phyloP scores from a whole-genome alignment of 2,888 invertebrate genomes.

The Limnephilus rhombicus region DNA sequence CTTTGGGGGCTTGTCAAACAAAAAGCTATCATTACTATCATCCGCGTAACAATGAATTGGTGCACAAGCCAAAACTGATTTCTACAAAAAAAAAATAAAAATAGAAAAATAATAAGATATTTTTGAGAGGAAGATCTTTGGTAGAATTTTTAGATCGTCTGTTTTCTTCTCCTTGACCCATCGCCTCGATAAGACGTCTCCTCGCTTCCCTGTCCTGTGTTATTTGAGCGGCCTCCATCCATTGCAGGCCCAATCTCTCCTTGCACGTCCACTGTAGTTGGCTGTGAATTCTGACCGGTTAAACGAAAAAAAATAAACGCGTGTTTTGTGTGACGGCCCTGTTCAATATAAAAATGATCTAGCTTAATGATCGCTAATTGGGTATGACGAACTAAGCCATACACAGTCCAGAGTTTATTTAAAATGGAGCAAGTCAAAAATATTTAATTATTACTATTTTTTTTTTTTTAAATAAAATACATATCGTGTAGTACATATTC shows the following conservation, averaged over 20 bases:
- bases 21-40: too few relatives aligned
- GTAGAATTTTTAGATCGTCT: too few relatives aligned
- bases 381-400: neutral
- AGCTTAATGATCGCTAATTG: neutral
- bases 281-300: neutral
- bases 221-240: neutral
- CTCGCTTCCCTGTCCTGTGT: too few relatives aligned
- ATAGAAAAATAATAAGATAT: too few relatives aligned
- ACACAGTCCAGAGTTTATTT: neutral
- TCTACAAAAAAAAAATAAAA: too few relatives aligned
- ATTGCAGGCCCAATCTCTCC: neutral
- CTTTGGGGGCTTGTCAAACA: too few relatives aligned
- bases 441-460: rapidly evolving
- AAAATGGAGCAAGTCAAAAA: neutral
- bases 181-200: too few relatives aligned
- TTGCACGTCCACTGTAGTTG: neutral
- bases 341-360: neutral
- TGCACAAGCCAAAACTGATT: too few relatives aligned
- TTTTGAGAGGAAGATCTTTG: too few relatives aligned
- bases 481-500: too few relatives aligned
- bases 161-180: too few relatives aligned
- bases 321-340: neutral
- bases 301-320: neutral
- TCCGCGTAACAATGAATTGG: too few relatives aligned
- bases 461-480: neutral